Conservation (phyloP, 2,797 vertebrate genomes). For the Enteromius unitaeniatus region DNA sequence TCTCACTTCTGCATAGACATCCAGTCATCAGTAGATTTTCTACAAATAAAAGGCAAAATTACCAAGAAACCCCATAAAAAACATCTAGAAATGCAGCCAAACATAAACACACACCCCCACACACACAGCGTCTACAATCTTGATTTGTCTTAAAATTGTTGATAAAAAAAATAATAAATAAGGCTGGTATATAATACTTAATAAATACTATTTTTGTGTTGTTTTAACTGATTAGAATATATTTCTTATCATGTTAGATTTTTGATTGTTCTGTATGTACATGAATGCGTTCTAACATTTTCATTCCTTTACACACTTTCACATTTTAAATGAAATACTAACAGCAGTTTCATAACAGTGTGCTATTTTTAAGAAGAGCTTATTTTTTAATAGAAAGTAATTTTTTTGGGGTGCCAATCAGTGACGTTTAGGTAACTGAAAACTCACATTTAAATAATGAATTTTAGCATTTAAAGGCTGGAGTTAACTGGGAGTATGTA, state of each 20-base stretch:
- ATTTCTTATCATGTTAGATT: not conserved
- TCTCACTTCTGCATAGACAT: not conserved
- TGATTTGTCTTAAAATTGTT: not conserved
- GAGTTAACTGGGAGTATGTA: not conserved
- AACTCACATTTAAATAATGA: not conserved
- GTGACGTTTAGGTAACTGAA: conserved; percentile 6
- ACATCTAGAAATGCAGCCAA: not conserved
- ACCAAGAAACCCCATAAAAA: not conserved
- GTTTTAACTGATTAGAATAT: not conserved
- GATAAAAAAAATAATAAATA: not conserved
- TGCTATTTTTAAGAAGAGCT: not conserved
- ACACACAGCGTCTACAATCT: not conserved
- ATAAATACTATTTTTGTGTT: not conserved
- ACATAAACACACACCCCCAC: not conserved
- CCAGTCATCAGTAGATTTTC: conserved; percentile 36
- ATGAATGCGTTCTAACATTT: not conserved
- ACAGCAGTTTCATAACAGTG: not conserved
- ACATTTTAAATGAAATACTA: not conserved
- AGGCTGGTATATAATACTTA: not conserved
- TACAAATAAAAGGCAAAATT: conserved; percentile 30
- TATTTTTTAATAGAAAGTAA: not conserved
- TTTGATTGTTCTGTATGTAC: not conserved
- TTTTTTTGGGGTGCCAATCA: not conserved
- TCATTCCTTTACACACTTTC: not conserved
- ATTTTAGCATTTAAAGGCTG: not conserved